These are phyloP conservation scores for Epinotia ramella DNA, from an alignment of 2,888 invertebrate genomes.

Conservation along the genomic window DNA sequence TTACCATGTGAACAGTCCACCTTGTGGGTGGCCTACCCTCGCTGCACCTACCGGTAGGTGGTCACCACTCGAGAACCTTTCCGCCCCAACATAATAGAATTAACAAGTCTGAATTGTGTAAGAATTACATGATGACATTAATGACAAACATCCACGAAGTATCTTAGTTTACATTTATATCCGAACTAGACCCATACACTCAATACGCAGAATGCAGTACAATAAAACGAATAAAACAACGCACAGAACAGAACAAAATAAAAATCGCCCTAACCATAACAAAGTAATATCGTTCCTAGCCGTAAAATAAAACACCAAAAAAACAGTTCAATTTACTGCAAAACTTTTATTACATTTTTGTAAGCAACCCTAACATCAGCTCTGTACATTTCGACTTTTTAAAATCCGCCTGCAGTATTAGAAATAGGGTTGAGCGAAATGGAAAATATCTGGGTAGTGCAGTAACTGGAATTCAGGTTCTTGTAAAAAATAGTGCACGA, in stretches of 20 bases:
- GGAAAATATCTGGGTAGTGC: constrained; percentile 34
- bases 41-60: no score
- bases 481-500: constrained; percentile 43
- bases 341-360: constrained; percentile 6
- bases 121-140: neutral
- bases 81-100: no score
- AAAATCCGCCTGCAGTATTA: constrained; percentile 21
- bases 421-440: constrained; percentile 37
- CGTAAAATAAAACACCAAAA: neutral
- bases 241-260: neutral
- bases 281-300: neutral
- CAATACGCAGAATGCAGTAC: neutral
- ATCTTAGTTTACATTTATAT: no score
- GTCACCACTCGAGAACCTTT: no score
- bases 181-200: no score
- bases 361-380: constrained; percentile 19
- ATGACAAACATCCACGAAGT: no score
- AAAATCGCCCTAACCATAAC: neutral
- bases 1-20: no score
- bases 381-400: constrained; percentile 1
- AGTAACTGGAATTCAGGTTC: constrained; percentile 30
- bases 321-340: neutral
- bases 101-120: neutral
- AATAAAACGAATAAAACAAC: neutral
- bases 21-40: no score